Base-by-base conservation (phyloP, 2,888 invertebrate species). In the Onchidella celtica region DNA sequence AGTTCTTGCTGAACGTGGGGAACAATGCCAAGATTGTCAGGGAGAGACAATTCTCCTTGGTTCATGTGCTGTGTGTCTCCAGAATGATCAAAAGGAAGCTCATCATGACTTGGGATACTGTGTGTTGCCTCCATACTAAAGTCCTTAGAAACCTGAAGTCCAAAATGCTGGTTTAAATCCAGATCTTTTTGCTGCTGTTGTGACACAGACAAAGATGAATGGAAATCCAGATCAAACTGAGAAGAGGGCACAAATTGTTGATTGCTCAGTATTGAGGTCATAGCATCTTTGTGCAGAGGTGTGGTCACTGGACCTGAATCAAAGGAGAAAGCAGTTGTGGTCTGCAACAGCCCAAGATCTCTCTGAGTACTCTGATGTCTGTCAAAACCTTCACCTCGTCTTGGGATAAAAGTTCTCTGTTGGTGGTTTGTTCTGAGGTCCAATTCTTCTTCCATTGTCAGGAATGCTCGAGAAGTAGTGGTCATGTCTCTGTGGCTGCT, bases 371-470 rank as follows among this genome's bases (percentile, higher is more conserved):
- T 38, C 9, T 59, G 61, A 29, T 61, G 59, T 29, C 61, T 66
- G n/a, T 69, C 57, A 3, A 40, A 27, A 40, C 29, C 55, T 40
- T 78, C 78, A 38, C 38, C 61, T 21, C 70, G 32, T 36, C 78
- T 69, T 6, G 32, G 6, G 14, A 29, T 4, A 70, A 78, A 78
- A 27, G 21, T 69, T 70, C 78, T 78, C 36, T 78, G 55, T 27
- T 78, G 59, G n/a, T 78, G 78, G n/a, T 32, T 70, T 73, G 79
- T 66, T 66, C 73, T 65, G 34, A 79, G 40, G 24, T 73, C 73
- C n/a, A 79, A 47, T 11, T 79, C 79, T 55, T 79, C 79, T 17
- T 79, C 79, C 65, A 79, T 55, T 17, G 79, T 79, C 1, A 79
- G 73, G 29, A 79, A 65, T 36, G 24, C 57, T 65, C 79, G 47